Base-by-base conservation (phyloP, 2,888 invertebrate species). In the Pherbina coryleti region DNA sequence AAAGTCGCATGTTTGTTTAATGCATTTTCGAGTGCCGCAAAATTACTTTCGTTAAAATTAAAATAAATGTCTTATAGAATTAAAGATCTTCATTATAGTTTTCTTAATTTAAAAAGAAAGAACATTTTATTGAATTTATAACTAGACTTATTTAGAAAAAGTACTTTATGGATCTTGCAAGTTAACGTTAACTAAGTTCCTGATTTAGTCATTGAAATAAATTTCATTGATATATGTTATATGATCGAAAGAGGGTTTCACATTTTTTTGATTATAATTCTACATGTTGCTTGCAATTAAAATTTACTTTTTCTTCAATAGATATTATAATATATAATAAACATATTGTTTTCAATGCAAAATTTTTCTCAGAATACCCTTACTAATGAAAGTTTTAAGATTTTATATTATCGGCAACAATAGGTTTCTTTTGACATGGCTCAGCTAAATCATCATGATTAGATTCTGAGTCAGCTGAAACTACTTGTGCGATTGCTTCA, bases 401-500 rank as follows among this genome's bases (percentile, higher is more conserved):
- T 67, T 75, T 28, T 9, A 66, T 53, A 11, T 75, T 83, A 51
- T 86, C 86, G 25, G 82, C 84, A 57, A 81, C 76, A 25, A 85
- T 70, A 22, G 85, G 70, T 82, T 89, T 89, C 78, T 90, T 89
- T 72, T 86, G 85, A 79, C 88, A 88, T 67, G 89, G 89, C 80
- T 88, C 89, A 25, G 78, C 79, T 75, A 81, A 82, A 66, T 82
- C 84, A 67, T 84, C 84, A 9, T 79, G 69, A 9, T 82, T 82
- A 25, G 82, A 79, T 73, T 80, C 82, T 34, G 71, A 85, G 37
- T 79, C 82, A 11, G 84, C 83, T 67, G 84, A 84, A 88, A 91
- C 85, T 89, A 86, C 84, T 90, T 91, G 79, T 89, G 84, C 37
- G 86, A 82, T 84, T 88, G 90, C 80, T 7, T 80, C 78, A 62